Conservation (phyloP, 2,797 vertebrate genomes). For the Tarsius wallacei region DNA sequence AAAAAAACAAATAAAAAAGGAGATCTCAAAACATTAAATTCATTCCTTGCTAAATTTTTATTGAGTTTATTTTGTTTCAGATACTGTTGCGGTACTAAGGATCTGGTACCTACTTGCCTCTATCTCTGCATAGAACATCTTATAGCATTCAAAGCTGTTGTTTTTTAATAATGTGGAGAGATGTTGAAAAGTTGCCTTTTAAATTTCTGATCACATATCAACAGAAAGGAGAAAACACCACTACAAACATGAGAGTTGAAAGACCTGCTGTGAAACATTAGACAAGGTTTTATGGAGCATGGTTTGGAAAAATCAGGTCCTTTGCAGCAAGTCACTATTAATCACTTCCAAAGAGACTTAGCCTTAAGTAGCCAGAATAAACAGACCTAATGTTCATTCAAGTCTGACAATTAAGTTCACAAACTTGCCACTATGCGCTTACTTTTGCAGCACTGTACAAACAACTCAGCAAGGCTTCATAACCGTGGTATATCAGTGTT, state of each 20-base stretch:
- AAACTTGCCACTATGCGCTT: too few species aligned
- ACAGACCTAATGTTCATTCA: background rate
- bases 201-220: background rate
- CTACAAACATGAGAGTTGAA: background rate
- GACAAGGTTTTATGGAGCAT: background rate
- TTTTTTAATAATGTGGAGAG: background rate
- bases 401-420: too few species aligned
- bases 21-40: background rate
- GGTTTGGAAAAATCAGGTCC: background rate
- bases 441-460: too few species aligned
- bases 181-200: background rate
- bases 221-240: background rate
- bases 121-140: background rate
- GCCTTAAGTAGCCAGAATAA: background rate
- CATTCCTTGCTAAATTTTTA: background rate
- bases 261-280: background rate
- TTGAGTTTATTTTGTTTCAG: background rate
- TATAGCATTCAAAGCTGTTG: too few species aligned
- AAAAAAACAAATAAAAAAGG: background rate
- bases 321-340: background rate
- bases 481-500: too few species aligned
- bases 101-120: background rate
- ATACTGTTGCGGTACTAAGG: background rate
- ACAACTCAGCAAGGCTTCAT: too few species aligned
- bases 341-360: background rate